phyloP scores from a whole-genome alignment of 1,140 invertebrate species.

The Drosophila ironensis region DNA sequence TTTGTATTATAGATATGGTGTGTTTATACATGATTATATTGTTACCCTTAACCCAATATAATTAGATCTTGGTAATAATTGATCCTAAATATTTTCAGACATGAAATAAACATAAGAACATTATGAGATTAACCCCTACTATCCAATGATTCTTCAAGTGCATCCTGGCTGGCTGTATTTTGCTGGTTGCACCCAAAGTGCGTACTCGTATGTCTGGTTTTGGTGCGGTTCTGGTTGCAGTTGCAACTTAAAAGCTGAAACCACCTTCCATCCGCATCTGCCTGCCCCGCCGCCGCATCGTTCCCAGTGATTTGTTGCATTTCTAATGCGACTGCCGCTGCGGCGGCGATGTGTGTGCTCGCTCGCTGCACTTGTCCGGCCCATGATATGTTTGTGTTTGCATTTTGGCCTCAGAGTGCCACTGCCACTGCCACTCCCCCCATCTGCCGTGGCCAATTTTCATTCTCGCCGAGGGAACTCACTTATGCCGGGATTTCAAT shows the following conservation, averaged over 20 bases:
- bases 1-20: too few relatives aligned
- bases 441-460: slow-evolving; percentile 42
- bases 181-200: slow-evolving; percentile 71
- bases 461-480: slow-evolving; percentile 65
- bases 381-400: slow-evolving; percentile 59
- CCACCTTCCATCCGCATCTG: slow-evolving; percentile 14
- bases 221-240: slow-evolving; percentile 55
- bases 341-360: slow-evolving; percentile 34
- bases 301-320: slow-evolving; percentile 74
- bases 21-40: too few relatives aligned
- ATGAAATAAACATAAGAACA: too few relatives aligned
- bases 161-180: slow-evolving; percentile 24
- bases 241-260: slow-evolving; percentile 8
- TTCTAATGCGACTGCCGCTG: slow-evolving; percentile 67
- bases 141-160: neutral
- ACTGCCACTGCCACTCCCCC: neutral
- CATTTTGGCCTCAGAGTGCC: slow-evolving; percentile 34
- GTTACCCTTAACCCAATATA: too few relatives aligned
- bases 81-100: too few relatives aligned
- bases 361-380: slow-evolving; percentile 62
- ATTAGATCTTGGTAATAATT: too few relatives aligned
- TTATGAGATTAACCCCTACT: too few relatives aligned
- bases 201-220: slow-evolving; percentile 77
- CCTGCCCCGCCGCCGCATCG: slow-evolving; percentile 23
- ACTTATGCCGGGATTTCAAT: slow-evolving; percentile 71